Percentiles rank a stretch among this genome's conserved stretches.
These are phyloP conservation scores for Taurulus bubalis DNA, from an alignment of 2,113 vertebrate species.

Conservation along the genomic window DNA sequence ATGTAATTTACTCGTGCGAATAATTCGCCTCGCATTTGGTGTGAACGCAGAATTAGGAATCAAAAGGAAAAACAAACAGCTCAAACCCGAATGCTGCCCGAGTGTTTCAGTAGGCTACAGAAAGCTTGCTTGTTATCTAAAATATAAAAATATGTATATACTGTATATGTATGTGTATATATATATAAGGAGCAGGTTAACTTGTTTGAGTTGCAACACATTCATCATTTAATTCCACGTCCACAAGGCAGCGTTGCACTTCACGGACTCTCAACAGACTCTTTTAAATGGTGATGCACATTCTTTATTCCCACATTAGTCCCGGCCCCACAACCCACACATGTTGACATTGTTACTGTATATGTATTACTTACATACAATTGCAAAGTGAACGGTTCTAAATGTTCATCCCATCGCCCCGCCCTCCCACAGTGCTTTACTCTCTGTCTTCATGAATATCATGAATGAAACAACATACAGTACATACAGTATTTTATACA, in stretches of 20 bases:
- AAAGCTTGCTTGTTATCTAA: too few relatives aligned
- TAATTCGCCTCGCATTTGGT: too few relatives aligned
- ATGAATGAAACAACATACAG: conserved; percentile 72
- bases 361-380: conserved; percentile 38
- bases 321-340: conserved; percentile 18
- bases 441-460: conserved; percentile 73
- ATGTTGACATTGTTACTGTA: conserved; percentile 16
- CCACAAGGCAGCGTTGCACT: background rate
- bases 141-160: too few relatives aligned
- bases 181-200: background rate
- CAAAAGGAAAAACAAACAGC: too few relatives aligned
- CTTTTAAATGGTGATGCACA: conserved; percentile 51
- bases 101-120: too few relatives aligned
- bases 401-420: background rate
- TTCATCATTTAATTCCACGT: background rate
- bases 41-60: too few relatives aligned
- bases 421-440: conserved; percentile 36
- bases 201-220: conserved; percentile 2
- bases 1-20: too few relatives aligned
- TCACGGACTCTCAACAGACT: background rate
- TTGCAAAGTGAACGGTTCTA: conserved; percentile 43
- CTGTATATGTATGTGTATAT: too few relatives aligned
- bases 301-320: conserved; percentile 68
- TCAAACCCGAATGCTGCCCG: too few relatives aligned
- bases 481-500: conserved; percentile 57